Conservation (phyloP, 2,888 invertebrate species). For the Nowickia ferox region DNA sequence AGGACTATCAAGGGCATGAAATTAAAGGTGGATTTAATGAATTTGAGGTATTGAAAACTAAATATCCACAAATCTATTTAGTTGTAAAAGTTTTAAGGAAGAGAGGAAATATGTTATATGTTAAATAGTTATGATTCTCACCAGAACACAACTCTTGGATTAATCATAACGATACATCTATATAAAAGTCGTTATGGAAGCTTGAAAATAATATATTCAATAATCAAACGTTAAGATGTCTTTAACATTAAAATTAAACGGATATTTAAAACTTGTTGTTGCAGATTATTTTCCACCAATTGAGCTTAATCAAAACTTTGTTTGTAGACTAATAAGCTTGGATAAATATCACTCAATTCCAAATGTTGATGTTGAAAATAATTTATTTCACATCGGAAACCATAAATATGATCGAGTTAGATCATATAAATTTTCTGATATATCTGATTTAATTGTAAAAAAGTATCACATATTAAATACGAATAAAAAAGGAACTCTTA, state of each 20-base stretch:
- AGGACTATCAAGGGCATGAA: conserved; percentile 60
- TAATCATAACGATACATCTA: too few species aligned
- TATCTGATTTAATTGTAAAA: too few species aligned
- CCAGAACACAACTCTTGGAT: conserved; percentile 76
- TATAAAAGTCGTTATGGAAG: neutral
- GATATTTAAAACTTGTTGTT: too few species aligned
- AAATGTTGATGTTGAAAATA: too few species aligned
- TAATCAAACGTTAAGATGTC: conserved; percentile 44
- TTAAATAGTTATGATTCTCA: conserved; percentile 75
- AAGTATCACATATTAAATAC: too few species aligned
- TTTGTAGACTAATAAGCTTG: too few species aligned
- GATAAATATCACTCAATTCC: too few species aligned
- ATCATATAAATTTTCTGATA: too few species aligned
- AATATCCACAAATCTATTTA: conserved; percentile 76
- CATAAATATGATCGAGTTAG: too few species aligned
- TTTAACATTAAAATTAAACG: conserved; percentile 35
- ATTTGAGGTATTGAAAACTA: conserved; percentile 76
- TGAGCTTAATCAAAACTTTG: conserved; percentile 26
- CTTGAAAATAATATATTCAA: neutral
- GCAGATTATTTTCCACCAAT: conserved; percentile 58
- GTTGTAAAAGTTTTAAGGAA: conserved; percentile 77
- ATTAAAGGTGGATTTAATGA: conserved; percentile 79
- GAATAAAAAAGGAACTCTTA: too few species aligned
- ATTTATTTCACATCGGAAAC: too few species aligned
- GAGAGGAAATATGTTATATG: conserved; percentile 68